phyloP scores from a whole-genome alignment of 2,797 vertebrate genomes.

The Onychomys arenicola region DNA sequence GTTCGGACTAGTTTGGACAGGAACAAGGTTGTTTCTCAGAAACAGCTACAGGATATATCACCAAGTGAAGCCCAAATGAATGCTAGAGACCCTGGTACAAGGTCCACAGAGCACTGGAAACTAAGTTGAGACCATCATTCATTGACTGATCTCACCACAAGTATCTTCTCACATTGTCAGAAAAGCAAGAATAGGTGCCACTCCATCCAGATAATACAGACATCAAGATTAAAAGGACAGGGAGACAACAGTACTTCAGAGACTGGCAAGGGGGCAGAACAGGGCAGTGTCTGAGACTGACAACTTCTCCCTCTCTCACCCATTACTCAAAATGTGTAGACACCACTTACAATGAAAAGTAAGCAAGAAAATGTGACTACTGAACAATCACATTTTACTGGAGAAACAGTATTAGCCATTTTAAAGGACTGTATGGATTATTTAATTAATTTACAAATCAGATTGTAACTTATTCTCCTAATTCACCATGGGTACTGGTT shows the following conservation, averaged over 20 bases:
- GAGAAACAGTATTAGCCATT: not conserved
- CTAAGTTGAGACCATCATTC: not conserved
- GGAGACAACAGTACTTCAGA: not conserved
- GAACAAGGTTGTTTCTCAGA: not conserved
- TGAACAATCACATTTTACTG: not conserved
- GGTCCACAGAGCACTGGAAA: not conserved
- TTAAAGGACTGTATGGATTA: not conserved
- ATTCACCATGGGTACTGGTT: accelerated
- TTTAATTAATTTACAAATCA: not conserved
- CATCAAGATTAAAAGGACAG: not conserved
- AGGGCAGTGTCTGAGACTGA: not conserved
- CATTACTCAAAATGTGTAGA: not conserved
- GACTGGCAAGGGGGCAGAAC: not conserved
- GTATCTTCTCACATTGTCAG: not conserved
- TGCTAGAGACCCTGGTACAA: not conserved
- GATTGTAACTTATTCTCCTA: not conserved
- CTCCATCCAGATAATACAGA: not conserved
- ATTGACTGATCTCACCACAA: no score
- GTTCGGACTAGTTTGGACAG: not conserved
- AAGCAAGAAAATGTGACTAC: not conserved
- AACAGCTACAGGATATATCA: not conserved
- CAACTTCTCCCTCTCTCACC: not conserved
- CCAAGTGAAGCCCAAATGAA: slow-evolving; percentile 6
- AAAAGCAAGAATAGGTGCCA: not conserved
- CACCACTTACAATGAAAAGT: not conserved